Base-by-base conservation (phyloP, 2,113 vertebrate species). In the Lagopus leucura region DNA sequence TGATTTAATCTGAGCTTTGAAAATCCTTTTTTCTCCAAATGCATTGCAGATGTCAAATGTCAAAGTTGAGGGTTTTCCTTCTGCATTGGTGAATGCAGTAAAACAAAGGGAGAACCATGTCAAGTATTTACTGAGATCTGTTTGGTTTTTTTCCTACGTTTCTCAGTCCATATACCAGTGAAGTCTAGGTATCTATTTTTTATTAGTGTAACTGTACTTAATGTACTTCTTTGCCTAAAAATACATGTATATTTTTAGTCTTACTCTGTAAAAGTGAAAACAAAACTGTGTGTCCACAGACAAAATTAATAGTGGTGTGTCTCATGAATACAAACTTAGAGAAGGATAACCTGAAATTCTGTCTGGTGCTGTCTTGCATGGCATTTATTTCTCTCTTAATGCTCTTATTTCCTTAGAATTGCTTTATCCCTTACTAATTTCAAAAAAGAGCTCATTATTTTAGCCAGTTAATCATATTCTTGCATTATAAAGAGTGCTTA, bases 361-460 rank as follows among this genome's bases (percentile, higher is more conserved):
- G 42, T 71, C 82, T 83, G 30, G 12, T 55, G 24, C 42, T 89
- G 58, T 71, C 78, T 54, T 66, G 84, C 64, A 27, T 38, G 38
- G 22, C 78, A 55, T 89, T 87, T 6, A 63, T 91, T 87, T 64
- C 50, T 58, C 40, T 3, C 4, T 65, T 80, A 82, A 73, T 57
- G 42, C 40, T 89, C 64, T 92, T 83, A 78, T 8, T 78, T 58
- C 43, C 47, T 94, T 69, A 74, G 36, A 60, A 77, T 67, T 86
- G 25, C 66, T 88, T 92, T 92, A 80, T 83, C 70, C 47, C 14
- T 71, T 85, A 73, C 86, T 60, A 81, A 21, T 71, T 86, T 77
- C 58, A 77, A 69, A 85, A 85, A 89, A 82, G n/a, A 73, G n/a
- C 36, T 89, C 50, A 76, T 91, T 94, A 82, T 91, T 89, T 94